These are phyloP conservation scores for Cyrtorhinus lividipennis DNA, from an alignment of 1,140 invertebrate genomes.

Conservation along the genomic window DNA sequence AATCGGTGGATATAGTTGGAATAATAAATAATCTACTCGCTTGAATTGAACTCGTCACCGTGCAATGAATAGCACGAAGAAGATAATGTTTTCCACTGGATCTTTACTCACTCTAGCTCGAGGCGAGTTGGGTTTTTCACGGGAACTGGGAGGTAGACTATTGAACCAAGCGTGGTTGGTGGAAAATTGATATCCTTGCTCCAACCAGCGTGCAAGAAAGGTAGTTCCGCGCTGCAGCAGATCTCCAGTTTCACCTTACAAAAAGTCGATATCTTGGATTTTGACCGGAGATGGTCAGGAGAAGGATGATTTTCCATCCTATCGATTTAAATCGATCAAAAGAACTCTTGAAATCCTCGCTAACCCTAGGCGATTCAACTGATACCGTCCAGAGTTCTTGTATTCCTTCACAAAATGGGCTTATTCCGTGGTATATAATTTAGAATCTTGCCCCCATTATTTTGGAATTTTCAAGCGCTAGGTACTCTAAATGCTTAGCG, in stretches of 20 bases:
- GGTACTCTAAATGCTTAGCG: no score
- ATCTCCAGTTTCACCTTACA: constrained; percentile 2
- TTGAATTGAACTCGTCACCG: no score
- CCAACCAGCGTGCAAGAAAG: not conserved
- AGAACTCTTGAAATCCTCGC: not conserved
- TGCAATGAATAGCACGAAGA: no score
- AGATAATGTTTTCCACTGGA: no score
- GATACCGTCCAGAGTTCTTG: not conserved
- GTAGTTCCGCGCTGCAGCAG: not conserved
- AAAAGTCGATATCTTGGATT: not conserved
- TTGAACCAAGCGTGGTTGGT: not conserved
- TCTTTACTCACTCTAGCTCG: constrained; percentile 3
- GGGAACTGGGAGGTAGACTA: not conserved
- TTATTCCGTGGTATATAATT: no score
- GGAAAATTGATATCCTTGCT: constrained; percentile 3
- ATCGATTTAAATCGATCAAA: not conserved
- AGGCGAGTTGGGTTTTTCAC: constrained; percentile 7
- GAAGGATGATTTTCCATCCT: not conserved
- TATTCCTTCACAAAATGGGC: not conserved
- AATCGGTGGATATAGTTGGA: not conserved
- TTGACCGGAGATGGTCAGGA: not conserved
- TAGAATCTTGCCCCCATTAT: no score
- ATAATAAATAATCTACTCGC: no score
- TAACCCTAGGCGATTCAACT: not conserved
- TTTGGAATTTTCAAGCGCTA: no score